Conservation (phyloP, 2,888 invertebrate species). For the Eilema caniola region DNA sequence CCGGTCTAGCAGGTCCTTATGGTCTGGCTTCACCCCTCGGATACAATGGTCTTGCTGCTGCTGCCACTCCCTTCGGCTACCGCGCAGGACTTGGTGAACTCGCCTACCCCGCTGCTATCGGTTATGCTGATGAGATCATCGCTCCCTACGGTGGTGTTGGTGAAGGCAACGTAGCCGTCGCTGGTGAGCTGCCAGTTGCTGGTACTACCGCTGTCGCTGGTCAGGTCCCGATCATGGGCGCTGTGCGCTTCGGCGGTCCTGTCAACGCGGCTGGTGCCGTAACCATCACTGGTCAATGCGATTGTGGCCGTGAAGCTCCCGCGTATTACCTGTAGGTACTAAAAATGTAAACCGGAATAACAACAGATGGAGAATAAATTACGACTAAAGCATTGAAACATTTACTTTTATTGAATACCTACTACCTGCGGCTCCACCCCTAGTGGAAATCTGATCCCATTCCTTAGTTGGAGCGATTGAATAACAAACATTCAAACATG, state of each 20-base stretch:
- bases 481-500: too few relatives aligned
- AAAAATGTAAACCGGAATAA: constrained; percentile 33
- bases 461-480: too few relatives aligned
- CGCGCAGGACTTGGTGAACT: not conserved
- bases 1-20: too few relatives aligned
- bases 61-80: not conserved
- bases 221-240: constrained; percentile 23
- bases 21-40: too few relatives aligned
- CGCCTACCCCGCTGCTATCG: constrained; percentile 10
- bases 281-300: constrained; percentile 55
- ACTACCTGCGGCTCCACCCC: too few relatives aligned
- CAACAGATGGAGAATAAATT: not conserved
- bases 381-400: not conserved
- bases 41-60: not conserved
- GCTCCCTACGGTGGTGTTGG: constrained; percentile 13
- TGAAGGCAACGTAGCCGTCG: constrained; percentile 18
- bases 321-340: too few relatives aligned
- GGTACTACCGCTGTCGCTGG: constrained; percentile 19
- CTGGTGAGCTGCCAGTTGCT: constrained; percentile 16
- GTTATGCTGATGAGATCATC: not conserved
- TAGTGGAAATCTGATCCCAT: too few relatives aligned
- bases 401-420: not conserved
- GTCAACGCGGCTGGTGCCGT: constrained; percentile 56
- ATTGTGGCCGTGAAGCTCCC: too few relatives aligned
- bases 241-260: constrained; percentile 17